Percentiles rank a stretch among this genome's conserved stretches.
Conservation (phyloP, 2,888 invertebrate genomes). For the Mesochorus sp. region DNA sequence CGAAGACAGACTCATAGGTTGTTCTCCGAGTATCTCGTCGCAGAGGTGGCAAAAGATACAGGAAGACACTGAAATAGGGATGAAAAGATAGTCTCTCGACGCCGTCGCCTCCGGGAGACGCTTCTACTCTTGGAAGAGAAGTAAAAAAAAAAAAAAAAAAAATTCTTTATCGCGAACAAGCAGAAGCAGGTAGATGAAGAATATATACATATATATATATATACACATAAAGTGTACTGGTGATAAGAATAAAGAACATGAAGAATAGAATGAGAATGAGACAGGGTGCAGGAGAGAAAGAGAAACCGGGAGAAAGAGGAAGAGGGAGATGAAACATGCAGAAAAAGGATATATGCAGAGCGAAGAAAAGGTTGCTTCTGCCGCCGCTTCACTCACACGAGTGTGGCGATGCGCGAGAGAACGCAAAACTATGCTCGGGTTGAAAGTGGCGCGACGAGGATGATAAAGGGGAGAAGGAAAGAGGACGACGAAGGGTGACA, state of each 20-base stretch:
- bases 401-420: conserved; percentile 26
- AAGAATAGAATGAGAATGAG: conserved; percentile 19
- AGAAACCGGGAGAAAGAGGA: neutral
- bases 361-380: conserved; percentile 16
- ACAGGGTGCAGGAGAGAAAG: neutral
- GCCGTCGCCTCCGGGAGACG: conserved; percentile 17
- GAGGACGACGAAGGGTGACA: conserved; percentile 4
- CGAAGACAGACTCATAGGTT: neutral
- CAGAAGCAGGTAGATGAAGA: conserved; percentile 16
- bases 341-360: neutral
- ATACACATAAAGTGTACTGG: neutral
- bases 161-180: conserved; percentile 56
- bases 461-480: neutral
- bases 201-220: neutral
- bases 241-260: conserved; percentile 33
- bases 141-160: conserved; percentile 11
- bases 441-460: conserved; percentile 26
- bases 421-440: conserved; percentile 14
- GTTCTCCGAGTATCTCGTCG: neutral
- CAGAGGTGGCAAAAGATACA: conserved; percentile 3
- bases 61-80: conserved; percentile 12
- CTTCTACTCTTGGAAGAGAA: neutral
- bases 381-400: conserved; percentile 12
- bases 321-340: neutral
- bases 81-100: conserved; percentile 1